Conservation (phyloP, 2,888 invertebrate species). For the Ypsolopha scabrella region DNA sequence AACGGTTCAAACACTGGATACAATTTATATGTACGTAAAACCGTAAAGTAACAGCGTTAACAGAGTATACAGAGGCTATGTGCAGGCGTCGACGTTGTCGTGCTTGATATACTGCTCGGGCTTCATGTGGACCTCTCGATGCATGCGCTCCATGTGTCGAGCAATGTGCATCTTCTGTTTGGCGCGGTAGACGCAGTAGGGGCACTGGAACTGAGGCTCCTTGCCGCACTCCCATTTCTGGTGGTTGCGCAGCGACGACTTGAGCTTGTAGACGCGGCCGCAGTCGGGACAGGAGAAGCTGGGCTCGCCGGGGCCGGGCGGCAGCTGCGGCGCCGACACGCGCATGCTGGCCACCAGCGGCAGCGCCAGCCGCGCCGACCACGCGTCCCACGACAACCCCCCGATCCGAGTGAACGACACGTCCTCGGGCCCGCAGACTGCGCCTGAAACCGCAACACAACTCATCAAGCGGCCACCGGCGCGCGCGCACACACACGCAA, state of each 20-base stretch:
- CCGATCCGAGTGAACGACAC: constrained; percentile 79
- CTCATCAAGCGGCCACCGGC: constrained; percentile 18
- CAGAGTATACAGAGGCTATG: constrained; percentile 25
- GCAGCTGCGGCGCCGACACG: constrained; percentile 44
- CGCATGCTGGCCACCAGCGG: constrained; percentile 74
- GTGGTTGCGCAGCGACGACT: constrained; percentile 85
- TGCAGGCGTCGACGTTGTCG: constrained; percentile 66
- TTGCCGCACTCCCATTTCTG: constrained; percentile 91
- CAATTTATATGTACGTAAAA: constrained; percentile 1
- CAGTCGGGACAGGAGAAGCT: constrained; percentile 85
- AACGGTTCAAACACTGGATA: neutral
- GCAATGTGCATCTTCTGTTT: constrained; percentile 89
- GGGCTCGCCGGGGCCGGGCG: constrained; percentile 52
- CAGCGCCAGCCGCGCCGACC: constrained; percentile 81
- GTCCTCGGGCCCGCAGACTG: constrained; percentile 72
- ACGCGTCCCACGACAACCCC: constrained; percentile 79
- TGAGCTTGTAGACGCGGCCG: constrained; percentile 87
- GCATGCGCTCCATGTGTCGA: constrained; percentile 86
- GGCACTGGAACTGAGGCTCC: constrained; percentile 86
- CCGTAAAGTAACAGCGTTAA: neutral
- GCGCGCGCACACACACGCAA: constrained; percentile 16
- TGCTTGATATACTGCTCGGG: constrained; percentile 60
- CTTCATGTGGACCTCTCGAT: constrained; percentile 73
- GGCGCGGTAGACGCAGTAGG: constrained; percentile 85
- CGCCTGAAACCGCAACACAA: constrained; percentile 38